Base-by-base conservation (phyloP, 1,140 invertebrate species). In the Drosophila parvula region DNA sequence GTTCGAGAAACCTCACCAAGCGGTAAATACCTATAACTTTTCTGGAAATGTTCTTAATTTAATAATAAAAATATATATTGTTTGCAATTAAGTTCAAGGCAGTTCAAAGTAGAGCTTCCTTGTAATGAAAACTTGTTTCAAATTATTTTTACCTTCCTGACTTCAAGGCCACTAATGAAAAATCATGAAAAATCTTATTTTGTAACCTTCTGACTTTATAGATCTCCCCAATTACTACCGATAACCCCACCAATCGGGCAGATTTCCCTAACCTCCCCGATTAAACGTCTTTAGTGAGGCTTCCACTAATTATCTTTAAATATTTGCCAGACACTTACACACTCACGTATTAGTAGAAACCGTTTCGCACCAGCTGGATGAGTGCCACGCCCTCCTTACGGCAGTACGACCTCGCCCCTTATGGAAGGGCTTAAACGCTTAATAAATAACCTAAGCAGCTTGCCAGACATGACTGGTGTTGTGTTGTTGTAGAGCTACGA, bases 381-480 rank as follows among this genome's bases (percentile, higher is more conserved):
- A 50, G 27, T 47, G 62, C 28, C 73, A 58, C 53, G 55, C 73
- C 38, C 60, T n/a, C 18, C 47, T 40, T 55, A 11, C 5, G 55
- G 28, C 53, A 43, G 5, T 41, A 50, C 2, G 28, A 22, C 27
- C 69, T 60, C 62, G 63, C 81, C 74, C 68, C 40, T 32, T 36
- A 44, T 47, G 14, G n/a, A 62, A 79, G 41, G 70, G 75, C 83
- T 88, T 74, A 82, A 83, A 70, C 69, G 73, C 74, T 89, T 89
- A 78, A 88, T 89, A 88, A 80, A 89, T 88, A 88, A 89, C 60
- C 62, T 89, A 78, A 78, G 78, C 83, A 88, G 83, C 83, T 88
- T 83, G 83, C 65, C 43, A 78, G 74, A 83, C 83, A 88, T 47
- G 16, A 41, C 47, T 27, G 45, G 22, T 45, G 70, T 22, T 22